A percentile compares a stretch with the other conserved stretches of the same genome.
Evolutionary conservation across 2,113 vertebrate species (phyloP).

Genomic region (Sialia sialis): DNA sequence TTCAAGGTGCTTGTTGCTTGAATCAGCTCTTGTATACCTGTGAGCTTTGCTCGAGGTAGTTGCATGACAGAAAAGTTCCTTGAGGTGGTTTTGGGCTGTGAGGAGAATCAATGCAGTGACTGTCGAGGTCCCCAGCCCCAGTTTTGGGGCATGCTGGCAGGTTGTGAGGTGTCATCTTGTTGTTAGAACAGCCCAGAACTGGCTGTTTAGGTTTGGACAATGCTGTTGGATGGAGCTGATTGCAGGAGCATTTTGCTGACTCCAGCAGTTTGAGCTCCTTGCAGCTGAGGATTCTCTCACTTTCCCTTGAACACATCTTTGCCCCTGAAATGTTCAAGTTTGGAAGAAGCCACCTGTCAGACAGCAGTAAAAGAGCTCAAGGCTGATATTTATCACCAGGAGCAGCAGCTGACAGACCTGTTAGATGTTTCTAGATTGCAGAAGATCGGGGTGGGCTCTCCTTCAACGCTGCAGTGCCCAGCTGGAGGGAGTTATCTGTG

Average conservation of each 20-base stretch:
- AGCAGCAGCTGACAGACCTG: neutral
- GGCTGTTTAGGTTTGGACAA: accelerated
- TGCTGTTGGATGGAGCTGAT: neutral
- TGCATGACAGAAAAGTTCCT: neutral
- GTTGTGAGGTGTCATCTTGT: accelerated
- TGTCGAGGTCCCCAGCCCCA: neutral
- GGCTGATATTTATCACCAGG: neutral
- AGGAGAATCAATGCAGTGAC: neutral
- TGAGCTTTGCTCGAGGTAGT: neutral
- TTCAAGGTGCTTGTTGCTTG: neutral
- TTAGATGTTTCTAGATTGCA: neutral
- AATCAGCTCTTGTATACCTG: neutral
- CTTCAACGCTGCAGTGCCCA: accelerated
- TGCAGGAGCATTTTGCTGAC: accelerated
- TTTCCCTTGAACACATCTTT: neutral
- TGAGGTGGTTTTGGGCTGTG: neutral
- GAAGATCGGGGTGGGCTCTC: accelerated
- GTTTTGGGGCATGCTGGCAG: neutral
- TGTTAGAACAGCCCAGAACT: neutral
- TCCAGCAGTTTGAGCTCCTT: neutral
- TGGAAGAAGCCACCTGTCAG: accelerated
- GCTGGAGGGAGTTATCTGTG: neutral
- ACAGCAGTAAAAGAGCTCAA: neutral
- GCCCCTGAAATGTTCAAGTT: neutral
- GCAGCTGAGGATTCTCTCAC: neutral